Evolutionary conservation across 2,797 vertebrate species (phyloP).

Genomic region (Mormyrus hasselquistii): DNA sequence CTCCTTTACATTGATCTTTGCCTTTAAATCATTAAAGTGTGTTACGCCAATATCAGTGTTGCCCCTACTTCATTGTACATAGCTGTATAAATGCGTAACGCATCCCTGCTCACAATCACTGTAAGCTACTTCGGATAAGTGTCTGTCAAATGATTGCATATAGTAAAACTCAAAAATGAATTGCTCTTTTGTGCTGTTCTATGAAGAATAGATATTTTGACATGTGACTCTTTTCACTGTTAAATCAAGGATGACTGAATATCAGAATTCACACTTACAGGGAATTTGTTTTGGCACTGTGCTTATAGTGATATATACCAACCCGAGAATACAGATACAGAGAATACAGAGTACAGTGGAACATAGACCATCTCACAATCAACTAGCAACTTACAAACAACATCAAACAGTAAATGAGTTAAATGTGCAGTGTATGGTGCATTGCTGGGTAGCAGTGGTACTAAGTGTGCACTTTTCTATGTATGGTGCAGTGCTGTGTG

Average conservation of each 20-base stretch:
- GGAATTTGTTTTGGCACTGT: neutral
- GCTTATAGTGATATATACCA: neutral
- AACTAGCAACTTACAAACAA: neutral
- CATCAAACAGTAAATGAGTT: neutral
- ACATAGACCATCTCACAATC: neutral
- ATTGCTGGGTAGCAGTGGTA: neutral
- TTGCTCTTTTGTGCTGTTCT: neutral
- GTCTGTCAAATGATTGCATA: neutral
- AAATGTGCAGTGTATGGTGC: neutral
- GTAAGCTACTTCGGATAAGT: neutral
- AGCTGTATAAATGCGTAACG: neutral
- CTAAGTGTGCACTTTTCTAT: neutral
- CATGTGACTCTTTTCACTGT: neutral
- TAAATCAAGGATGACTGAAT: neutral
- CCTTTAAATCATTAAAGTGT: neutral
- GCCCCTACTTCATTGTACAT: neutral
- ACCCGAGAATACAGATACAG: neutral
- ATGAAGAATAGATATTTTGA: neutral
- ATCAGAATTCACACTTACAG: neutral
- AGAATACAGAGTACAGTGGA: neutral
- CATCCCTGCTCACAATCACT: neutral
- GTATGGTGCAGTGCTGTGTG: neutral
- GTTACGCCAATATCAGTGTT: neutral
- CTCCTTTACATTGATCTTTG: neutral
- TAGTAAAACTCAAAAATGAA: neutral